phyloP scores from a whole-genome alignment of 1,140 invertebrate species.

The Saccostrea glomerata region DNA sequence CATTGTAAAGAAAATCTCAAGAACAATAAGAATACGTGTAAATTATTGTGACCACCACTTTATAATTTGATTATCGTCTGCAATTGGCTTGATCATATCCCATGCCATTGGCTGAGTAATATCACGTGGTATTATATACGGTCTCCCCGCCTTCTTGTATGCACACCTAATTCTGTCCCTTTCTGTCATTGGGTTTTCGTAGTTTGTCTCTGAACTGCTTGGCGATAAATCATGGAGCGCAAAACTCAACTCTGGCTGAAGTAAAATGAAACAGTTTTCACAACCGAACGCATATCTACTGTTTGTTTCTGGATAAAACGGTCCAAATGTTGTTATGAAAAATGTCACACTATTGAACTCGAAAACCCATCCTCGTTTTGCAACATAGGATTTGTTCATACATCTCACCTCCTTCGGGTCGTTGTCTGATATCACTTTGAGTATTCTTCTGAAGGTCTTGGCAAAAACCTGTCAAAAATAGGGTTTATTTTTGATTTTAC shows the following conservation, averaged over 20 bases:
- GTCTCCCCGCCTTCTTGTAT: slow-evolving; percentile 71
- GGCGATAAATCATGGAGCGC: slow-evolving; percentile 73
- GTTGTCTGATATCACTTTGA: slow-evolving; percentile 65
- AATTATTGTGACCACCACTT: slow-evolving; percentile 66
- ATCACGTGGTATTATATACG: slow-evolving; percentile 66
- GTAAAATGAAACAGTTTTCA: slow-evolving; percentile 69
- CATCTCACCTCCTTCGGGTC: slow-evolving; percentile 67
- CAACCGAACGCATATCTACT: slow-evolving; percentile 69
- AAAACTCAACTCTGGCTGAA: slow-evolving; percentile 78
- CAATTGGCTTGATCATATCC: slow-evolving; percentile 72
- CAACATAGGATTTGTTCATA: slow-evolving; percentile 68
- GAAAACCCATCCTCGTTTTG: slow-evolving; percentile 73
- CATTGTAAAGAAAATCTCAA: no score
- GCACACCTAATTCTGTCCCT: slow-evolving; percentile 73
- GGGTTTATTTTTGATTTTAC: no score
- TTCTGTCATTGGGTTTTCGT: slow-evolving; percentile 69
- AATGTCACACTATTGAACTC: slow-evolving; percentile 74
- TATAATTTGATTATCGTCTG: slow-evolving; percentile 50
- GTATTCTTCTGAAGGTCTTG: slow-evolving; percentile 61
- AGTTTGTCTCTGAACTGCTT: slow-evolving; percentile 73
- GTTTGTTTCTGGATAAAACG: slow-evolving; percentile 72
- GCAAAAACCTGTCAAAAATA: slow-evolving; percentile 66
- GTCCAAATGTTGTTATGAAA: slow-evolving; percentile 77
- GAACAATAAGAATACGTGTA: no score
- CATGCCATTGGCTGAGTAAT: slow-evolving; percentile 68